phyloP scores from a whole-genome alignment of 2,113 vertebrate species.

The Pseudorhombus dupliciocellatus region DNA sequence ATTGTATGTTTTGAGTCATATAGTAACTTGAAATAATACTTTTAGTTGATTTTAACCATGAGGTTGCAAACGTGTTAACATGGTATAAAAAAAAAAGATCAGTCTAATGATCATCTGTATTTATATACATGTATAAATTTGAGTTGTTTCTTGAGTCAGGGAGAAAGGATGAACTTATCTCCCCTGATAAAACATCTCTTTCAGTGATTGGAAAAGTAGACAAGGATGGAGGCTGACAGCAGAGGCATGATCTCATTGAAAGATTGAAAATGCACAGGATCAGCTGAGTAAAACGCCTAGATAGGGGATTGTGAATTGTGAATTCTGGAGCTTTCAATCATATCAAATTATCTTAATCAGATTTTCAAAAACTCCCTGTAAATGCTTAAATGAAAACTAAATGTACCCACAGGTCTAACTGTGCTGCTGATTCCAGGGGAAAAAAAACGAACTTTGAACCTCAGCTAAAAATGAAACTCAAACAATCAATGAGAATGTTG shows the following conservation, averaged over 20 bases:
- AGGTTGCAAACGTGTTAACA: neutral
- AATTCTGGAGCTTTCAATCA: no score
- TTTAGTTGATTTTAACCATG: neutral
- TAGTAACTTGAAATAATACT: slow-evolving; percentile 50
- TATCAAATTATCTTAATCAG: neutral
- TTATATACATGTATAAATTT: no score
- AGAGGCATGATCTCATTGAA: no score
- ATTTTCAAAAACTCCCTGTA: neutral
- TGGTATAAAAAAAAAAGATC: no score
- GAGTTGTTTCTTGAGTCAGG: neutral
- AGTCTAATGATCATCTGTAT: no score
- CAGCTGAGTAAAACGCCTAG: no score
- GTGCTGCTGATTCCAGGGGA: neutral
- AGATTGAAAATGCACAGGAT: no score
- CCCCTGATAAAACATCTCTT: no score
- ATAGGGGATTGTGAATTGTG: no score
- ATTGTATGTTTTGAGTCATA: slow-evolving; percentile 55
- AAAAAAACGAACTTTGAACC: neutral
- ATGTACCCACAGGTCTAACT: neutral
- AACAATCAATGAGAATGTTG: neutral
- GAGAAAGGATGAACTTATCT: neutral
- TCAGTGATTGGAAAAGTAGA: no score
- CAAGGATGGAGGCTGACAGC: no score
- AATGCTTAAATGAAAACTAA: neutral
- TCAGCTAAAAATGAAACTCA: neutral